Evolutionary conservation across 2,888 invertebrate species (phyloP).

Genomic region (Eupithecia subfuscata): DNA sequence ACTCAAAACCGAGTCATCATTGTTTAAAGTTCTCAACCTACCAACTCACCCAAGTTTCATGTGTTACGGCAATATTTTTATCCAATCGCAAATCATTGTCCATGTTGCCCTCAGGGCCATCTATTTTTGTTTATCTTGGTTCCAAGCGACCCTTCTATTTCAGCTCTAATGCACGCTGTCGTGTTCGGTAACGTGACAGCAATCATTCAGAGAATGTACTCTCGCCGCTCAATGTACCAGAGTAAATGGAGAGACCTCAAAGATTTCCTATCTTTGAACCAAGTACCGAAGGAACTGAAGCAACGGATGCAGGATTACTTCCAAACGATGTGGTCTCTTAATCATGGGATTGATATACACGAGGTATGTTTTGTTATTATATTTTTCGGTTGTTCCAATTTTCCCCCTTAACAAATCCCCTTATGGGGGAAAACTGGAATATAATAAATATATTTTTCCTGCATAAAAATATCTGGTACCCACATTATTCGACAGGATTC

Average conservation of each 20-base stretch:
- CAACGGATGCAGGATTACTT: conserved; percentile 99
- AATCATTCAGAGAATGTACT: conserved; percentile 98
- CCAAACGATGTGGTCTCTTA: conserved; percentile 98
- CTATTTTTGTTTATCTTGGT: conserved; percentile 8
- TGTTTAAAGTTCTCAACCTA: neutral
- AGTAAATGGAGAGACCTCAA: conserved; percentile 97
- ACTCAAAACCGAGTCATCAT: neutral
- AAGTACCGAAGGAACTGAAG: conserved; percentile 97
- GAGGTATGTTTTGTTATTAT: conserved; percentile 85
- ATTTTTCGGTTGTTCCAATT: neutral
- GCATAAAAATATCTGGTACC: neutral
- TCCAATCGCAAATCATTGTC: neutral
- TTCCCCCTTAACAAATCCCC: too few species aligned
- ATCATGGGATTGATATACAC: conserved; percentile 98
- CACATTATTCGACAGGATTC: neutral
- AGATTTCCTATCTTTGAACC: conserved; percentile 96
- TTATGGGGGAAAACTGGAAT: too few species aligned
- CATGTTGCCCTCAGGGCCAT: neutral
- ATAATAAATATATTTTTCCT: neutral
- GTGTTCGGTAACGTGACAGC: conserved; percentile 99
- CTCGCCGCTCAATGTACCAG: conserved; percentile 95
- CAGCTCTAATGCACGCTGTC: conserved; percentile 98
- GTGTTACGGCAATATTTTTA: neutral
- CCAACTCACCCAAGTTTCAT: neutral
- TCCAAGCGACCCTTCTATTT: conserved; percentile 39